Evolutionary conservation across 2,797 vertebrate genomes (phyloP).

Genomic region (Mus spretus): DNA sequence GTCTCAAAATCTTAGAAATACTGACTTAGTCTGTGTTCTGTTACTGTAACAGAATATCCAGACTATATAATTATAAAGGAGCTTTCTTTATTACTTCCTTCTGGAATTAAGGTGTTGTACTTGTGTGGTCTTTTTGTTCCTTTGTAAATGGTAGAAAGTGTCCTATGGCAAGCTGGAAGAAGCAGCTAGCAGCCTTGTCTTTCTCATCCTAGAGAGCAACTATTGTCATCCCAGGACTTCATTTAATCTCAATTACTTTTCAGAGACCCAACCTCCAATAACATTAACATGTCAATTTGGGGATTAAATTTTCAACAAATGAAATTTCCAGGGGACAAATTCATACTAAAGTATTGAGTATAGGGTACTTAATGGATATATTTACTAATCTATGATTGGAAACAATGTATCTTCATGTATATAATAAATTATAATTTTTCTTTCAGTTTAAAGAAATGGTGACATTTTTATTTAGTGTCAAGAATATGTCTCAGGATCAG

Average conservation of each 20-base stretch:
- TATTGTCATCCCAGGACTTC: neutral
- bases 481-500: neutral
- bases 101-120: no score
- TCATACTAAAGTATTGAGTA: neutral
- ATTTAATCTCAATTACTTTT: neutral
- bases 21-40: neutral
- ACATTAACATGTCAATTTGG: neutral
- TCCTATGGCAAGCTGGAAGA: neutral
- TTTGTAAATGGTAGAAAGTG: neutral
- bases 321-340: neutral
- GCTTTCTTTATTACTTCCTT: neutral
- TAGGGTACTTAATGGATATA: neutral
- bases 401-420: slow-evolving; percentile 17
- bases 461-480: slow-evolving; percentile 18
- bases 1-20: slow-evolving; percentile 9
- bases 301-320: neutral
- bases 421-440: neutral
- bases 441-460: neutral
- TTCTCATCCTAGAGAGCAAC: neutral
- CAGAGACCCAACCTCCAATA: neutral
- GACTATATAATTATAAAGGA: neutral
- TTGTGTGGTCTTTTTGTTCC: neutral
- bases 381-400: neutral
- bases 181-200: neutral
- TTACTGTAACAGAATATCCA: neutral